Percentiles rank a stretch among this genome's conserved stretches.
phyloP scores from a whole-genome alignment of 2,797 vertebrate species.

The Morus bassanus region DNA sequence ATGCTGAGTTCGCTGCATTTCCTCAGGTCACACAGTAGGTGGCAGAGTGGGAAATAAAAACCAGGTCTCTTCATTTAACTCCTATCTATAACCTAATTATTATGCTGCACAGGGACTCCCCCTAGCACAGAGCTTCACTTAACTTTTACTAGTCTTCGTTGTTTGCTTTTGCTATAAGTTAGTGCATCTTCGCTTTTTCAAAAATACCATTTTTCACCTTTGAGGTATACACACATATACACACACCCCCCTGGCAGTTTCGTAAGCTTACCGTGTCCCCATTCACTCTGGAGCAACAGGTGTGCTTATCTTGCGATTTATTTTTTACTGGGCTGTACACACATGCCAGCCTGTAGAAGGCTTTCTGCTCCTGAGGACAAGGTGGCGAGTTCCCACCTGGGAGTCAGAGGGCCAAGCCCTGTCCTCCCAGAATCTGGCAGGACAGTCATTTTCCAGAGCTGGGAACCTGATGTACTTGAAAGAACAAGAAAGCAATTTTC shows the following conservation, averaged over 20 bases:
- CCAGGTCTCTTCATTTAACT: neutral
- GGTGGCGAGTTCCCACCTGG: neutral
- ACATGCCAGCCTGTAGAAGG: neutral
- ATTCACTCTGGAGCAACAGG: neutral
- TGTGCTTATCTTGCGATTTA: neutral
- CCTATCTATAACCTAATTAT: neutral
- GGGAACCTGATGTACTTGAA: neutral
- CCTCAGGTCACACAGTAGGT: neutral
- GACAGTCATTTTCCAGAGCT: neutral
- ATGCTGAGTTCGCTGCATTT: neutral
- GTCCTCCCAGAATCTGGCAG: neutral
- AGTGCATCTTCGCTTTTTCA: neutral
- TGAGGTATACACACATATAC: neutral
- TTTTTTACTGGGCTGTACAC: neutral
- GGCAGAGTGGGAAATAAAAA: slow-evolving; percentile 11
- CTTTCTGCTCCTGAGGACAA: neutral
- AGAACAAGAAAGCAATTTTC: neutral
- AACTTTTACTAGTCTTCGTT: neutral
- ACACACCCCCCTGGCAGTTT: neutral
- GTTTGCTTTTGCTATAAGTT: neutral
- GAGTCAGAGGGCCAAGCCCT: neutral
- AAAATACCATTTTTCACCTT: neutral
- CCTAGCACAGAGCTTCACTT: neutral
- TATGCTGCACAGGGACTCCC: neutral
- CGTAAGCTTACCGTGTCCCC: neutral